Evolutionary conservation across 2,797 vertebrate species (phyloP).

Genomic region (Gobio occitaniae): DNA sequence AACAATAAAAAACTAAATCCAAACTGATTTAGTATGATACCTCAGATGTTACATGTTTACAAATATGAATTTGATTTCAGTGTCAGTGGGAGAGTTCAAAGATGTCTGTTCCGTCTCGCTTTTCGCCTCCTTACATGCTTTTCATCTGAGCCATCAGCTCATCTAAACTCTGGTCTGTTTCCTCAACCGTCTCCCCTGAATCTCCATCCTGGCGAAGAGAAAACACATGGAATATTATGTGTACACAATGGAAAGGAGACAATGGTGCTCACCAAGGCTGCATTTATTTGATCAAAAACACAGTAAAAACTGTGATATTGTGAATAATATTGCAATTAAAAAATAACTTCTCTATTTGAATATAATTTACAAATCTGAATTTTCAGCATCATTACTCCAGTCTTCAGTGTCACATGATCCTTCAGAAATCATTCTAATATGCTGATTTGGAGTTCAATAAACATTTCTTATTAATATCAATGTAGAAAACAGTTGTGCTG

Average conservation of each 20-base stretch:
- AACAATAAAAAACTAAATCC: constrained; percentile 2
- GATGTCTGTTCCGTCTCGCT: neutral
- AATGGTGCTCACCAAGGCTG: neutral
- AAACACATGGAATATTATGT: neutral
- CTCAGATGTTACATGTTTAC: neutral
- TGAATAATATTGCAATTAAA: neutral
- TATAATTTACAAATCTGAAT: neutral
- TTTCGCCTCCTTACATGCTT: constrained; percentile 71
- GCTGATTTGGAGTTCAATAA: neutral
- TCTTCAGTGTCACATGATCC: neutral
- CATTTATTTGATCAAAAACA: neutral
- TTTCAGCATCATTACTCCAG: neutral
- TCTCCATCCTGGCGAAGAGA: constrained; percentile 47
- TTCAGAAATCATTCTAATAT: neutral
- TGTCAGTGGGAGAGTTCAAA: neutral
- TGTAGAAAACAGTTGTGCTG: neutral
- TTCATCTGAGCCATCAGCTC: constrained; percentile 97
- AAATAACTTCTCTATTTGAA: neutral
- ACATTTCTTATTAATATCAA: neutral
- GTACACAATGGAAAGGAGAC: neutral
- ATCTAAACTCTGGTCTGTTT: constrained; percentile 91
- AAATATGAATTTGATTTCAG: neutral
- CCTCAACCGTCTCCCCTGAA: constrained; percentile 78
- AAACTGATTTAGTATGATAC: neutral
- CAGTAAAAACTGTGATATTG: neutral